Conservation (phyloP, 2,797 vertebrate species). For the Holocentrus rufus region DNA sequence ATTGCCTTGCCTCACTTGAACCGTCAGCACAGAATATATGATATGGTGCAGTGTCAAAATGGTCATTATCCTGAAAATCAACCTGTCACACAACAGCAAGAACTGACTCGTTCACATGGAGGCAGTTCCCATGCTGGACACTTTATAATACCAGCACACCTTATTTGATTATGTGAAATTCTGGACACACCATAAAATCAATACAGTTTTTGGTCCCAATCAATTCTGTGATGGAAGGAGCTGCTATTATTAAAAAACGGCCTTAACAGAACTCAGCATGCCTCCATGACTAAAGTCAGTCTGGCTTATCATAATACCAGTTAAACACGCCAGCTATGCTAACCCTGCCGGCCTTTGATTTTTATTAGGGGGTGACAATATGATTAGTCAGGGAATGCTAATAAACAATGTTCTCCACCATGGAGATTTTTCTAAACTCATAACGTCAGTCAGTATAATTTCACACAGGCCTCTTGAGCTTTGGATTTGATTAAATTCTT, state of each 20-base stretch:
- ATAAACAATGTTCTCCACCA: conserved; percentile 55
- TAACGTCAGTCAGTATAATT: conserved; percentile 17
- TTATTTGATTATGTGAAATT: background rate
- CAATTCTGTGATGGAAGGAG: conserved; percentile 22
- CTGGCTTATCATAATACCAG: conserved; percentile 51
- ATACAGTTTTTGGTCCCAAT: background rate
- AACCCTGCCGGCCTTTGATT: conserved; percentile 36
- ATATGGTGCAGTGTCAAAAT: no score
- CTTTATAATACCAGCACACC: no score
- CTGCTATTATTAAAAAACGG: conserved; percentile 38
- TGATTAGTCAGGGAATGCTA: conserved; percentile 57
- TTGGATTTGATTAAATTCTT: conserved; percentile 33
- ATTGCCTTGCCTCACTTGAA: no score
- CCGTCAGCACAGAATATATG: no score
- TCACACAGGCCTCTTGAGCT: conserved; percentile 13
- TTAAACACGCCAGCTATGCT: conserved; percentile 57
- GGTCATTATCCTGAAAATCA: no score
- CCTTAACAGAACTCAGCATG: conserved; percentile 47
- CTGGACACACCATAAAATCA: background rate
- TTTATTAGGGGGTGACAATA: conserved; percentile 49
- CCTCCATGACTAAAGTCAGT: conserved; percentile 23
- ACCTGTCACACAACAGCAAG: no score
- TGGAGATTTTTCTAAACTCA: conserved; percentile 31
- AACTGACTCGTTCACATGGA: no score
- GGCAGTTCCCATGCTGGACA: no score